phyloP scores from a whole-genome alignment of 2,113 vertebrate genomes.

The Calidris pugnax region DNA sequence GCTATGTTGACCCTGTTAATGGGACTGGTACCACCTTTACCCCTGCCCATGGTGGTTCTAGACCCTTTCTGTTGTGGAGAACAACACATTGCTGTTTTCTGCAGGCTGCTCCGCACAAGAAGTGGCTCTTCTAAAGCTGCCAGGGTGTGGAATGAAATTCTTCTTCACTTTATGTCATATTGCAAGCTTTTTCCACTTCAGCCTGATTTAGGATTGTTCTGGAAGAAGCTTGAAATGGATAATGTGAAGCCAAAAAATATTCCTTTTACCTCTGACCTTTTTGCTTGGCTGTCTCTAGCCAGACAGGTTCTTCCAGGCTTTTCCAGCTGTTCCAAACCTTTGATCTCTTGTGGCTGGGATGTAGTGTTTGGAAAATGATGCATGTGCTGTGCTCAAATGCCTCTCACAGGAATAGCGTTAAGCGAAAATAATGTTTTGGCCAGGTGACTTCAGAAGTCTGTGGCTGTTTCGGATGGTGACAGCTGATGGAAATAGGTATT shows the following conservation, averaged over 20 bases:
- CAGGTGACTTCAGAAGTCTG: background rate
- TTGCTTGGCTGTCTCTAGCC: background rate
- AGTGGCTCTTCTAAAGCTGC: background rate
- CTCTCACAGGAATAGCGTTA: background rate
- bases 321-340: background rate
- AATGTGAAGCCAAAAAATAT: background rate
- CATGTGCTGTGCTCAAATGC: background rate
- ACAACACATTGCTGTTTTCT: background rate
- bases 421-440: background rate
- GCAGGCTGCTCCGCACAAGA: background rate
- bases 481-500: background rate
- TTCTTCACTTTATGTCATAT: background rate
- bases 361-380: background rate
- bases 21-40: background rate
- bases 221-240: background rate
- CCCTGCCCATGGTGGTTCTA: background rate
- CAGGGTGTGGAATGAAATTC: background rate
- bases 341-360: background rate
- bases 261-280: slow-evolving; percentile 28
- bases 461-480: background rate
- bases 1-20: background rate
- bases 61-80: background rate
- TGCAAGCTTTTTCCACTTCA: background rate
- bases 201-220: background rate
- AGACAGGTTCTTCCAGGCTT: background rate